Base-by-base conservation (phyloP, 2,113 vertebrate species). In the Dolichotis patagonum region DNA sequence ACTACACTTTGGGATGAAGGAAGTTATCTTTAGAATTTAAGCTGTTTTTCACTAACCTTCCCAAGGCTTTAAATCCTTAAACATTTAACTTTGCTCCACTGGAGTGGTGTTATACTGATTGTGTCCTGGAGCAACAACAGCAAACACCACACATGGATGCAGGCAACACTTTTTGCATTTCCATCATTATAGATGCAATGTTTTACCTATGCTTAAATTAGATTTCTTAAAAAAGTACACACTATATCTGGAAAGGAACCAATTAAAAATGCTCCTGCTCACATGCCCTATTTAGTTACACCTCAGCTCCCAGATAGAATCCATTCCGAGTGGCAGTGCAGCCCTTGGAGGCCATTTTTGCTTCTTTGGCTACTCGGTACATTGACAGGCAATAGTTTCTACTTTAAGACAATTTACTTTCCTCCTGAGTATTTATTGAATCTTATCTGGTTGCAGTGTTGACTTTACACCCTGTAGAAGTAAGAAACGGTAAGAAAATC, bases 361-460 rank as follows among this genome's bases (percentile, higher is more conserved):
- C 92, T 10, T 97, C 71, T 91, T 98, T 97, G 97, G 75, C 96
- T 62, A 96, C 65, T 78, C 93, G 94, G 96, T 96, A 56, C 86
- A 91, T 96, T 96, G 98, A 95, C 95, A 98, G 96, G 83, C 88
- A 54, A 97, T 95, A 95, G 80, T 97, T 97, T 65, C 78, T 92
- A 75, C 96, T 97, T 98, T 75, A 43, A 8, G 35, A 95, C 38
- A 90, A 95, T 98, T 97, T 97, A 94, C 97, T 85, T 94, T 91
- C 73, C 20, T 49, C 35, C 80, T 93, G 96, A 96, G 96, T 98
- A 97, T 98, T 98, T 98, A 97, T 95, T 82, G 96, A 98, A 75
- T 97, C 85, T 54, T 94, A 97, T 84, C 84, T 97, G 96, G 91
- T 95, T 54, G 0, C 65, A 38, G 95, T 97, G 95, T 91, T 97